A percentile compares a stretch with the other conserved stretches of the same genome.
Evolutionary conservation across 2,888 invertebrate species (phyloP).

Genomic region (Harpalus rubripes): DNA sequence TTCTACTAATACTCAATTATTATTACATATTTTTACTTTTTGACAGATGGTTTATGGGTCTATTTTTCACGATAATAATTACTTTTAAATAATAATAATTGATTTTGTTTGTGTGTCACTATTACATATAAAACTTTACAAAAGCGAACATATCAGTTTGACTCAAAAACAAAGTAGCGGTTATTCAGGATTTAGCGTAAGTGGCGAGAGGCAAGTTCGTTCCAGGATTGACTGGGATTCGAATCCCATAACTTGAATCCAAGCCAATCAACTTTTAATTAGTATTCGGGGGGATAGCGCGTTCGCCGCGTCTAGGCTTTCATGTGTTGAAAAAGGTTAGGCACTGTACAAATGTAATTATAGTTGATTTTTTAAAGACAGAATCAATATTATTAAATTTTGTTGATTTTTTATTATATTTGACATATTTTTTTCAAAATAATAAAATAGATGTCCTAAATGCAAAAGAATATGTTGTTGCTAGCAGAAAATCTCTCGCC

Average conservation of each 20-base stretch:
- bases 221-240: conserved; percentile 7
- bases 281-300: conserved; percentile 5
- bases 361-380: neutral
- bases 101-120: no score
- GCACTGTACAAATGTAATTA: neutral
- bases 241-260: conserved; percentile 36
- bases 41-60: no score
- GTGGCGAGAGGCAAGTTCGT: conserved; percentile 1
- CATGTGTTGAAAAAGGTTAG: neutral
- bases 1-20: no score
- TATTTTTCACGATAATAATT: no score
- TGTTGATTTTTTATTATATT: neutral
- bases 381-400: conserved; percentile 16
- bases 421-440: neutral
- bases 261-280: conserved; percentile 41
- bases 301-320: neutral
- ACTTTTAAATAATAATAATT: no score
- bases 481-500: no score
- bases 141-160: no score
- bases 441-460: neutral
- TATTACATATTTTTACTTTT: no score
- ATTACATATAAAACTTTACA: no score
- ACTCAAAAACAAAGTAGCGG: conserved; percentile 39
- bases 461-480: no score
- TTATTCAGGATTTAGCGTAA: neutral